These are phyloP conservation scores for Lichenostomus cassidix DNA, from an alignment of 2,113 vertebrate species.

Conservation along the genomic window DNA sequence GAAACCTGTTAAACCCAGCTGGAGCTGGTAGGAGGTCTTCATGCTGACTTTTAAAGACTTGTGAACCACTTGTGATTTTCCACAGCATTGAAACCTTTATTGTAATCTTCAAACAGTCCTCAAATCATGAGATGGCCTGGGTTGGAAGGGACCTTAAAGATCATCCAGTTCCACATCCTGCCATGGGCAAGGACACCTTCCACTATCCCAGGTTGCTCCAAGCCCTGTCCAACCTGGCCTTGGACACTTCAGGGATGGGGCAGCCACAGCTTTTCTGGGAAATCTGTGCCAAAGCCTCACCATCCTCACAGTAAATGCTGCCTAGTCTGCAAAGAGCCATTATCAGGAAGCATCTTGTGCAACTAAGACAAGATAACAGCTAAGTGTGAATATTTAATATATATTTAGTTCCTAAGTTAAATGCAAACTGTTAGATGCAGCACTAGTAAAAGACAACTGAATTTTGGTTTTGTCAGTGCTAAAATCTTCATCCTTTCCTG, in stretches of 20 bases:
- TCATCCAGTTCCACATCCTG: background rate
- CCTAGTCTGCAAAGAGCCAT: background rate
- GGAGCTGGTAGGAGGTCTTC: background rate
- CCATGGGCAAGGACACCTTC: background rate
- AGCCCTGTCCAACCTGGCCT: rapidly evolving
- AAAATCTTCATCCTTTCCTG: background rate
- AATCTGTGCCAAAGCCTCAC: background rate
- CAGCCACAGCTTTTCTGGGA: background rate
- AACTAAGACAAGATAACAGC: background rate
- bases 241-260: background rate
- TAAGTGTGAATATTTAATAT: background rate
- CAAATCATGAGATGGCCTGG: background rate
- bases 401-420: background rate
- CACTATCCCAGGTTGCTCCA: background rate
- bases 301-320: background rate
- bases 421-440: background rate
- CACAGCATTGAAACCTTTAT: background rate
- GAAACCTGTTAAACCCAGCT: background rate
- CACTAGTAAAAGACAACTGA: background rate
- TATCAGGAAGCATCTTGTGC: background rate
- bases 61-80: background rate
- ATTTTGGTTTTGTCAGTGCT: background rate
- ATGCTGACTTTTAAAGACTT: background rate
- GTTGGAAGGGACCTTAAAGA: background rate
- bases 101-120: background rate